A percentile compares a stretch with the other conserved stretches of the same genome.
These are phyloP conservation scores for Lordiphosa stackelbergi DNA, from an alignment of 1,140 invertebrate genomes.

Conservation along the genomic window DNA sequence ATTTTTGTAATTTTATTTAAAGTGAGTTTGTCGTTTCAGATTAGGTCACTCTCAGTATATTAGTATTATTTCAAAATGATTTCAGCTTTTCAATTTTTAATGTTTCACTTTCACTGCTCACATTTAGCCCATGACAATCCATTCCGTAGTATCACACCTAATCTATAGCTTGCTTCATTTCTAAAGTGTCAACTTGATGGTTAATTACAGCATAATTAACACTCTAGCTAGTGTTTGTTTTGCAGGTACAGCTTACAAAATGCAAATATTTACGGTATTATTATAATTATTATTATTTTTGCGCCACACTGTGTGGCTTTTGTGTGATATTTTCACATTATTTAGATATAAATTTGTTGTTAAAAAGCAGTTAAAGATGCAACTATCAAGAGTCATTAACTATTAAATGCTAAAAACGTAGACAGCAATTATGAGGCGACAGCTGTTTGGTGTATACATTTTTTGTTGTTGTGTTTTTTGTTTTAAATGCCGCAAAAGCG, in stretches of 20 bases:
- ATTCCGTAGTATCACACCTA: conserved; percentile 25
- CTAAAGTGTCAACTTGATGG: conserved; percentile 40
- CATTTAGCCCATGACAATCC: not conserved
- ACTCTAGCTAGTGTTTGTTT: conserved; percentile 16
- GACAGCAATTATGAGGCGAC: no score
- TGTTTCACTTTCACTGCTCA: conserved; percentile 35
- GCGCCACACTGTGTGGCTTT: not conserved
- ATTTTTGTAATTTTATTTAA: no score
- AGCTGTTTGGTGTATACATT: no score
- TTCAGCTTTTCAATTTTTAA: no score
- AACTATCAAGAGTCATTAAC: no score
- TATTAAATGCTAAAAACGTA: no score
- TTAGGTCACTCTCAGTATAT: no score
- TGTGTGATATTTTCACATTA: conserved; percentile 4
- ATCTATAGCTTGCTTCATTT: conserved; percentile 21
- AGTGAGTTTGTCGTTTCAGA: no score
- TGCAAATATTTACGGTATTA: conserved; percentile 53
- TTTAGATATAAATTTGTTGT: conserved; percentile 21
- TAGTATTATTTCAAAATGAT: no score
- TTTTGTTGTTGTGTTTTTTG: no score
- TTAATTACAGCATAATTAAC: conserved; percentile 49
- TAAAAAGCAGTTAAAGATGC: no score
- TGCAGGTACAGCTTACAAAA: conserved; percentile 25
- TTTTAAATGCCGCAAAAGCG: no score
- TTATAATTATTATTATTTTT: conserved; percentile 40